Evolutionary conservation across 2,113 vertebrate genomes (phyloP), one percentile per base, ranked within the genome.

Genomic region (Otocyon megalotis): DNA sequence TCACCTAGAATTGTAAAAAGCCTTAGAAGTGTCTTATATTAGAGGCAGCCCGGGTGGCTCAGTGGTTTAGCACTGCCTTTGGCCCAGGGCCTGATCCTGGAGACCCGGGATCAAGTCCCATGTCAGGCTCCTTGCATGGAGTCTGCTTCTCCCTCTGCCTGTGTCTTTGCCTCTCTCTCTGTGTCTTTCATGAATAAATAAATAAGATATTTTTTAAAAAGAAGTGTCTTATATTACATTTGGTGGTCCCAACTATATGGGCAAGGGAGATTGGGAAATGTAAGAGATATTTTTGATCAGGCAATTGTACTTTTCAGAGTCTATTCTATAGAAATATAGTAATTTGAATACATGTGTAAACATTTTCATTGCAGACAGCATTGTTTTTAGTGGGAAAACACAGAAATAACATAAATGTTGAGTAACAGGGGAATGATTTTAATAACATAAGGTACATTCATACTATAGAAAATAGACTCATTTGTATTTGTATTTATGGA

Each of bases 1-100:
- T 83, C n/a, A 94, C 43, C 16, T 9, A 14, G 13, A 2, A 16
- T 58, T 77, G 77, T 65, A 19, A 82, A 82, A 90, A 93, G 53
- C n/a, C n/a, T 90, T 88, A 77, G 28, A 90, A 90, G n/a, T 93
- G 85, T 91, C 76, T 97, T 90, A 74, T 60, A 60, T 93, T 74
- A 86, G 43, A 43, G 43, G 43, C 43, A 43, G 43, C 43, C 43
- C 5, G 43, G 43, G 43, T 43, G 43, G 43, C 43, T 43, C 43
- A 43, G 6, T 43, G 43, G 43, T 43, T 43, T 43, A 43, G 5
- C 43, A 1, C 43, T 43, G 43, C 43, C 43, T 43, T 43, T 43
- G 43, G 43, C 43, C 43, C 43, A 43, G 7, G 43, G 43, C 43
- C 43, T 43, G 43, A 43, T 43, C 43, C 43, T 43, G 6, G 43